Evolutionary conservation across 2,888 invertebrate genomes (phyloP), one percentile per base, ranked within the genome.

Genomic region (Eupeodes latifasciatus): DNA sequence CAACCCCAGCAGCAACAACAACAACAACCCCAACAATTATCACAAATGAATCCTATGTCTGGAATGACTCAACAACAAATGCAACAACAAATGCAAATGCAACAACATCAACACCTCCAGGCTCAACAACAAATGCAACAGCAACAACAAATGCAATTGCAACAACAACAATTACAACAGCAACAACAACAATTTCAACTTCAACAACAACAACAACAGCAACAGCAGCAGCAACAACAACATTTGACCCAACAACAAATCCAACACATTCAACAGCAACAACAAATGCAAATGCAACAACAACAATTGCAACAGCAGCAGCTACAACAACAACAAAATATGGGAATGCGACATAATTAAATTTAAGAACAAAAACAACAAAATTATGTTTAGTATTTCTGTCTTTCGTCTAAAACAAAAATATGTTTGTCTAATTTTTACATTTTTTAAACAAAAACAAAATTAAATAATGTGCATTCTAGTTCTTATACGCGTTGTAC

Each of bases 261-360:
- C 36, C 69, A 40, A 62, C 75, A 49, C 51, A 72, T 78, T 40
- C 71, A 44, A 47, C 59, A 61, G 7, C 53, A 64, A 47, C 82
- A 82, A 40, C 34, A 62, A 40, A 62, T 57, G 69, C 88, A 78
- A 44, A 66, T 66, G 44, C 79, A 79, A 53, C 91, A 91, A 7
- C 90, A 90, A 53, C 91, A 92, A 10, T 90, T 90, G 40, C 91
- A 90, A 7, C 90, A 90, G 9, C 89, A 85, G 11, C 91, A 90
- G 11, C 88, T 90, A 7, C 90, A 90, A 10, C 91, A 90, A 76
- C 90, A 91, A 36, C 90, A 92, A 89, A 92, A 90, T 49, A 91
- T 92, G 91, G 91, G 91, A 83, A 92, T 92, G 91, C 91, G 92
- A 10, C 92, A 92, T 85, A 92, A 92, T 57, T 85, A 72, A 47